Evolutionary conservation across 2,888 invertebrate species (phyloP), one percentile per base, ranked within the genome.

Genomic region (Drosophila monieri): DNA sequence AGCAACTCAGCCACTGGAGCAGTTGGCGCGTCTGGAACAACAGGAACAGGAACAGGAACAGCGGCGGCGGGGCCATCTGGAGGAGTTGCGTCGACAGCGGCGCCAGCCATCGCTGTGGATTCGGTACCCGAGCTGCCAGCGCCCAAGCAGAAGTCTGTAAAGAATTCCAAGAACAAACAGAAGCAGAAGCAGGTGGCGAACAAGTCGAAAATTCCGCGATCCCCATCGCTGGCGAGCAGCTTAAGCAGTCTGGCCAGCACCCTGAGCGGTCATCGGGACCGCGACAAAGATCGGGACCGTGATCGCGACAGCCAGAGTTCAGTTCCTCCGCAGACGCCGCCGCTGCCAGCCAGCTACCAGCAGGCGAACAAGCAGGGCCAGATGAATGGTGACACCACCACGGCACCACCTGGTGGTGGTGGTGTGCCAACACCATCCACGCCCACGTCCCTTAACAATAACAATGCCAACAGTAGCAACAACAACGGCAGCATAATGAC

Each of bases 251-350:
- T 88, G 78, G 88, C 89, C 44, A 85, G 88, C 74, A 85, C 76
- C 55, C 71, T 85, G 49, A 81, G 81, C 70, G 78, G 53, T 39
- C 70, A 71, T 35, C 70, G 60, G 54, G 62, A 64, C 37, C 54
- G 68, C 21, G 62, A 64, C 37, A 64, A 64, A 27, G 62, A 62
- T 12, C 25, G 35, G 37, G 62, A 64, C 6, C 67, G 43, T 10
- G 57, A 57, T 51, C 43, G 66, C 35, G 62, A 76, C 3, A 9
- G 9, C 49, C 77, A 77, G 46, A 66, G 39, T 30, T 79, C 59
- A 68, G 76, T 88, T 55, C 89, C 90, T 52, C 91, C 90, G 35
- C 86, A 91, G 73, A 91, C 91, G 56, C 91, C 91, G 25, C 91
- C 91, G 41, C 73, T 91, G 73, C 90, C 91, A 39, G 79, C 78